Conservation (phyloP, 2,888 invertebrate genomes). For the Drosophila eohydei region DNA sequence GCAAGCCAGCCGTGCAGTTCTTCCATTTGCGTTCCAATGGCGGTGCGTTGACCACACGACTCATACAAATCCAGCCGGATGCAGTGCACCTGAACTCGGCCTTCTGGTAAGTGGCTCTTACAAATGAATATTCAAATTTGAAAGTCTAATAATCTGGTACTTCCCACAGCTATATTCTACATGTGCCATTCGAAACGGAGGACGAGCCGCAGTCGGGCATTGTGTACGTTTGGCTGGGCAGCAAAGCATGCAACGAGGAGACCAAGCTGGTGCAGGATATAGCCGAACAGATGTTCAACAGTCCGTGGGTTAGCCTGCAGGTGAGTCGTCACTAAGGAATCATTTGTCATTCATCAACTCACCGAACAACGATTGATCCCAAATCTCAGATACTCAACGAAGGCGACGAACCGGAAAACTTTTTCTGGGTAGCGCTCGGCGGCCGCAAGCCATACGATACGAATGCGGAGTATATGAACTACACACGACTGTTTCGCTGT, state of each 20-base stretch:
- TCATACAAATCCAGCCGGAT: conserved; percentile 95
- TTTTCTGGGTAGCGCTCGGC: conserved; percentile 98
- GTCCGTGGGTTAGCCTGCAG: conserved; percentile 91
- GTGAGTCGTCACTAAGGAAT: conserved; percentile 85
- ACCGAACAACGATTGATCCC: background rate
- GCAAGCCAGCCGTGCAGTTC: conserved; percentile 91
- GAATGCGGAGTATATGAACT: conserved; percentile 96
- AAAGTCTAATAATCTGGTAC: too few species aligned
- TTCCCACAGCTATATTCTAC: conserved; percentile 92
- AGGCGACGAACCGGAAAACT: conserved; percentile 98
- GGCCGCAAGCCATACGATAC: conserved; percentile 95
- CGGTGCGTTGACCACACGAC: conserved; percentile 95
- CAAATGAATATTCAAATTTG: background rate
- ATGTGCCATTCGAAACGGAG: conserved; percentile 95
- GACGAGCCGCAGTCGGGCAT: conserved; percentile 93
- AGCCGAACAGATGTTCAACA: conserved; percentile 96
- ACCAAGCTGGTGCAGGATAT: conserved; percentile 94
- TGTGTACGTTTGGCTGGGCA: conserved; percentile 98
- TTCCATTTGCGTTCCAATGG: conserved; percentile 98
- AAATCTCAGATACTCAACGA: conserved; percentile 91
- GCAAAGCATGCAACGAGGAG: conserved; percentile 93
- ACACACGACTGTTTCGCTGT: conserved; percentile 97
- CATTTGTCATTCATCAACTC: background rate
- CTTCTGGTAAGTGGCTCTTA: conserved; percentile 91
- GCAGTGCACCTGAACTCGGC: conserved; percentile 94